Percentiles rank a stretch among this genome's conserved stretches.
phyloP scores from a whole-genome alignment of 2,888 invertebrate species.

The Steinernema scapterisci region DNA sequence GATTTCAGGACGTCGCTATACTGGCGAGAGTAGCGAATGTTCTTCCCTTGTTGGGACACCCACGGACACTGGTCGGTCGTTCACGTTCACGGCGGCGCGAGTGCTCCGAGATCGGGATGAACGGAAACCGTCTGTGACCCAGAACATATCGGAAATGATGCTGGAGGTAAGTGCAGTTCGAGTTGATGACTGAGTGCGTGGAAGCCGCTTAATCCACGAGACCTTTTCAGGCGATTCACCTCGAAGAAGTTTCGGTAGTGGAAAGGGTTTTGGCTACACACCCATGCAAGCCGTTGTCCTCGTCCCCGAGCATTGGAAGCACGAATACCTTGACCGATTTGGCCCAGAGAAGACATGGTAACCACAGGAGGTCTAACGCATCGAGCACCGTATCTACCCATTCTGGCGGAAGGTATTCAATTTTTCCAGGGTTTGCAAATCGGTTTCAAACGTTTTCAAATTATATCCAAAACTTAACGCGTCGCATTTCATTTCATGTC shows the following conservation, averaged over 20 bases:
- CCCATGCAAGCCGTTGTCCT: slow-evolving; percentile 60
- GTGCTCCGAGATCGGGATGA: slow-evolving; percentile 63
- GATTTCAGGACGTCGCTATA: slow-evolving; percentile 58
- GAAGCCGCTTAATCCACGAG: too few relatives aligned
- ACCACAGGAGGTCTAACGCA: slow-evolving; percentile 64
- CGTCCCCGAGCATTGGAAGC: slow-evolving; percentile 63
- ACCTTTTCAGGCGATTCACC: slow-evolving; percentile 61
- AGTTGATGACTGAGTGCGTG: background rate
- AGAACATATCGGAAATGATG: slow-evolving; percentile 65
- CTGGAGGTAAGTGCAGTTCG: slow-evolving; percentile 53
- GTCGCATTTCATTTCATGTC: background rate
- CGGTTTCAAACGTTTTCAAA: background rate
- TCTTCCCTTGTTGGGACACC: slow-evolving; percentile 66
- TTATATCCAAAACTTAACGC: background rate
- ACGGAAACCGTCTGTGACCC: slow-evolving; percentile 65
- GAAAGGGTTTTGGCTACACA: slow-evolving; percentile 62
- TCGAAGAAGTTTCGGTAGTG: slow-evolving; percentile 62
- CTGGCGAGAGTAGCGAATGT: slow-evolving; percentile 65
- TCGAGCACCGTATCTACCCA: slow-evolving; percentile 66
- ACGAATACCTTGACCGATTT: slow-evolving; percentile 66
- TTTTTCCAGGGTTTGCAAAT: background rate
- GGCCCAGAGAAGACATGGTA: slow-evolving; percentile 62
- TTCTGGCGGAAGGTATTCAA: slow-evolving; percentile 58
- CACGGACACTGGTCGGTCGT: slow-evolving; percentile 62
- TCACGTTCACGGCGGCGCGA: slow-evolving; percentile 56